Evolutionary conservation across 2,888 invertebrate genomes (phyloP), one percentile per base, ranked within the genome.

Genomic region (Amphipoea oculea): DNA sequence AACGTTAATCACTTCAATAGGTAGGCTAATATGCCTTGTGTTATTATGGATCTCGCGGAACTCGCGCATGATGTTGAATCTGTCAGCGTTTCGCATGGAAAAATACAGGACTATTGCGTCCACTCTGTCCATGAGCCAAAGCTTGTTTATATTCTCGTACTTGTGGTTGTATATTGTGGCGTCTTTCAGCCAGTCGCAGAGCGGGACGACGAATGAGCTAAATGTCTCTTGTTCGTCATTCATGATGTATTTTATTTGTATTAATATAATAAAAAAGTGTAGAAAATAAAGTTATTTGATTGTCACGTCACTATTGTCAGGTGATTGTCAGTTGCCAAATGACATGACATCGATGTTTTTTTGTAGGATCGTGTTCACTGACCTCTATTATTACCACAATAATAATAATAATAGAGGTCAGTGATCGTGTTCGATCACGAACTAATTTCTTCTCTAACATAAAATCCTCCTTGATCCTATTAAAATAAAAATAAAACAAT

Each of bases 1-100:
- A 3, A 96, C 82, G 48, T 96, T 92, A 2, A 97, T 93, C 0
- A 97, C 96, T 91, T 96, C 96, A 60, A 96, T 88, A 0, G 96
- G 95, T 3, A 96, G n/a, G 80, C 95, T 94, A 0, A 89, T 71
- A 23, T 90, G 88, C 83, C 96, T 97, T 0, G 93, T 90, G 29
- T 89, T 92, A 85, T 95, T 95, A 86, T 96, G 96, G 3, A 95
- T 94, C 17, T 90, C 87, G 86, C 92, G 94, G 88, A 97, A 96
- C 42, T 94, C 92, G 0, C 89, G 66, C 5, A 96, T 78, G 2
- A 95, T 88, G 5, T 92, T 92, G 9, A 94, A 88, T 84, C 90
- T 95, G 86, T 96, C 95, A 79, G 92, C 83, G 0, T 91, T 93
- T 62, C 91, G 91, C 4, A 93, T 83, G 3, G 93, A 93, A 91